Base-by-base conservation (phyloP, 2,888 invertebrate genomes). In the Maniola hyperantus region DNA sequence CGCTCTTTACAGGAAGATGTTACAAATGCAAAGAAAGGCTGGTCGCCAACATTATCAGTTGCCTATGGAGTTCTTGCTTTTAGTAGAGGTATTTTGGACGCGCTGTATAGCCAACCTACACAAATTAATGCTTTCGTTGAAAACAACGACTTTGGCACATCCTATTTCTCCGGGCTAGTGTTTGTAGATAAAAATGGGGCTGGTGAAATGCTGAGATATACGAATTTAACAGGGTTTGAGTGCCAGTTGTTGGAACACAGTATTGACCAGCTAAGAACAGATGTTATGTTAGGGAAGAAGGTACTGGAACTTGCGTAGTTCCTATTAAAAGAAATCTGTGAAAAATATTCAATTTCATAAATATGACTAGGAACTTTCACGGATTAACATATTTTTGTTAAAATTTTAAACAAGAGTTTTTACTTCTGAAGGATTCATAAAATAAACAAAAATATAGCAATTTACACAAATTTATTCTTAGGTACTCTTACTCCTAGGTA, bases 31-130 rank as follows among this genome's bases (percentile, higher is more conserved):
- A 95, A 95, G 80, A 93, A 92, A 66, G 95, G 95, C 55, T 92
- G 75, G 72, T 74, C 83, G 84, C 81, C 95, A 84, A 72, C 94
- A 87, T 92, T 96, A 55, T 95, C 95, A 0, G 93, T 94, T 85
- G 95, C 96, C 0, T 94, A 90, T 74, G 94, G 95, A 63, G 94
- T 93, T 13, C 89, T 93, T 6, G 77, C 93, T 58, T 95, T 96
- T 78, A 91, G 93, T 13, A 85, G 91, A 71, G 91, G 93, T 2
- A 75, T 95, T 50, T 80, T 95, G 0, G 86, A 93, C 51, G 95
- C 83, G 1, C 65, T 88, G n/a, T 78, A 80, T 6, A 89, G 87
- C 0, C 71, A 73, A 2, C 74, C 74, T 0, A 71, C 75, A 4
- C 74, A 75, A 66, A 78, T 87, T 0, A 77, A 84, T 44, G 89